These are phyloP conservation scores for Cyrtorhinus lividipennis DNA, from an alignment of 1,140 invertebrate species.

Conservation along the genomic window DNA sequence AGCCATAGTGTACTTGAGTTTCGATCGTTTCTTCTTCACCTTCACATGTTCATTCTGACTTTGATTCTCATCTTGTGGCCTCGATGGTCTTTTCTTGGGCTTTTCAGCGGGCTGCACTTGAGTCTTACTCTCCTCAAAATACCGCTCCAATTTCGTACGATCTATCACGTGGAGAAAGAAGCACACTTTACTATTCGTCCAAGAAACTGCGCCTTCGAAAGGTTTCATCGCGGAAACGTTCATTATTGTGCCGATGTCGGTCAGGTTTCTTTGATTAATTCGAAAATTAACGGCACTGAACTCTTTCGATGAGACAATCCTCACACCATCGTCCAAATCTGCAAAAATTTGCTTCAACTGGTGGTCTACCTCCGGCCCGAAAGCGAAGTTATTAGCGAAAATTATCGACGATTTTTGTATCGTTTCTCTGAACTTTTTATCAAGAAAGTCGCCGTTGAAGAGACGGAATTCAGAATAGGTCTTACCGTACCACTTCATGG, in stretches of 20 bases:
- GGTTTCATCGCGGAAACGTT: conserved; percentile 92
- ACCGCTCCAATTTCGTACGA: conserved; percentile 87
- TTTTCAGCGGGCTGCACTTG: conserved; percentile 31
- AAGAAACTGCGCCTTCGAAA: conserved; percentile 86
- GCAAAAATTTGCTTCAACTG: conserved; percentile 90
- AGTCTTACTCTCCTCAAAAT: conserved; percentile 68
- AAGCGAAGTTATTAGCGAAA: conserved; percentile 98
- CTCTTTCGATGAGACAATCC: conserved; percentile 96
- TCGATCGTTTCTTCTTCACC: conserved; percentile 28
- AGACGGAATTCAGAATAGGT: conserved; percentile 77
- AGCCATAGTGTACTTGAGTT: background rate
- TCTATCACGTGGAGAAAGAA: conserved; percentile 97
- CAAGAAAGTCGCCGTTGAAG: conserved; percentile 86
- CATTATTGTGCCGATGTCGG: conserved; percentile 97
- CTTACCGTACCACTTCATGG: conserved; percentile 96
- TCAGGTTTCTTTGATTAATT: conserved; percentile 80
- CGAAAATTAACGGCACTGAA: conserved; percentile 96
- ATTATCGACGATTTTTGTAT: conserved; percentile 85
- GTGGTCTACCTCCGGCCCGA: conserved; percentile 95
- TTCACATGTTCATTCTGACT: conserved; percentile 30
- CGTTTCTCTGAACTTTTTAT: conserved; percentile 76
- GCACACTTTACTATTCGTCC: conserved; percentile 94
- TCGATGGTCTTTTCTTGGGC: conserved; percentile 33
- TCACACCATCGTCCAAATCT: conserved; percentile 88
- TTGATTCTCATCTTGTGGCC: conserved; percentile 27